These are phyloP conservation scores for Neosilurus hyrtlii DNA, from an alignment of 2,797 vertebrate genomes.

Conservation along the genomic window DNA sequence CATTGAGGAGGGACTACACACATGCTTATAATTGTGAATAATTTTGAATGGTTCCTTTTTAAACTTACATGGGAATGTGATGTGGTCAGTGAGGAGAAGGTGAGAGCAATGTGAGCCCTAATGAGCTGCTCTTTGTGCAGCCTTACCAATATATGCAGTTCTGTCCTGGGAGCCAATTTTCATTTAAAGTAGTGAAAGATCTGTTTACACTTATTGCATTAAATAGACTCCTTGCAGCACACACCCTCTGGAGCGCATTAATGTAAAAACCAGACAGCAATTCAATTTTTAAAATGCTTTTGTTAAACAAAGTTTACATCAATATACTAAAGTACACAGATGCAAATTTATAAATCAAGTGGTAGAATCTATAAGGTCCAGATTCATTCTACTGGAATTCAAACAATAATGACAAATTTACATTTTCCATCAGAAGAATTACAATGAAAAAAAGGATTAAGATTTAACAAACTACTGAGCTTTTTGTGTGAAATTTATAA, in stretches of 20 bases:
- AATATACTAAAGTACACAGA: neutral
- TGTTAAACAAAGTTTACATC: slow-evolving; percentile 28
- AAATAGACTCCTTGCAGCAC: slow-evolving; percentile 14
- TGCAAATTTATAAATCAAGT: slow-evolving; percentile 13
- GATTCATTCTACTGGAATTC: slow-evolving; percentile 14
- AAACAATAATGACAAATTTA: slow-evolving; percentile 9
- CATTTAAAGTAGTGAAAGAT: slow-evolving; percentile 20
- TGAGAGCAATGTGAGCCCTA: slow-evolving; percentile 19
- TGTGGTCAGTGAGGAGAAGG: neutral
- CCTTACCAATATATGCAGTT: slow-evolving; percentile 19
- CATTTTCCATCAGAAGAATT: slow-evolving; percentile 20
- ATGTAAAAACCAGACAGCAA: slow-evolving; percentile 21
- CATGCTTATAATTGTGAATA: slow-evolving; percentile 10
- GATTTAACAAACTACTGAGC: neutral
- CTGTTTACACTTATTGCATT: slow-evolving; percentile 31
- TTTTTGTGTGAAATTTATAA: neutral
- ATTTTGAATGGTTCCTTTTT: neutral
- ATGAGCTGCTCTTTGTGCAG: slow-evolving; percentile 11
- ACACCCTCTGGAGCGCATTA: slow-evolving; percentile 16
- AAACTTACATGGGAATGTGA: neutral
- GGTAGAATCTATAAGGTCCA: slow-evolving; percentile 17
- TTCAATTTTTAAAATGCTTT: slow-evolving; percentile 18
- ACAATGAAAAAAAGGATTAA: neutral
- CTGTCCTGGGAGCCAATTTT: slow-evolving; percentile 6
- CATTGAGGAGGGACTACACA: neutral